Conservation (phyloP, 2,888 invertebrate genomes). For the Hetaerina titia region DNA sequence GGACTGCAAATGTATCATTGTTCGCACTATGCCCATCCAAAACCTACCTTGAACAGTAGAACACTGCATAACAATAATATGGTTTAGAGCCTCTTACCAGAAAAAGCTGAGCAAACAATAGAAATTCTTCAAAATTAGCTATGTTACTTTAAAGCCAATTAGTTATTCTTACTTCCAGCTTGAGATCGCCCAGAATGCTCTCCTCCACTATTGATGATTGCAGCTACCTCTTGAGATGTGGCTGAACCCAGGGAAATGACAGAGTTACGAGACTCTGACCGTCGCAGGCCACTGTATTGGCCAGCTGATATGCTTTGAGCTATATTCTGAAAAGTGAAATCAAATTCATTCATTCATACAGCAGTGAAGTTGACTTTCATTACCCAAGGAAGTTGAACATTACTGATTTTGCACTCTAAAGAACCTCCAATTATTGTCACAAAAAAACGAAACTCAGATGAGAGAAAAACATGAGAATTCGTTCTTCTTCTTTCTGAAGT, state of each 20-base stretch:
- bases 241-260: constrained; percentile 84
- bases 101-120: too few species aligned
- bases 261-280: constrained; percentile 84
- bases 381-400: too few species aligned
- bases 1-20: background rate
- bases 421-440: too few species aligned
- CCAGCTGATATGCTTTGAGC: constrained; percentile 81
- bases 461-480: too few species aligned
- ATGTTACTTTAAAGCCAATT: background rate
- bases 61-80: too few species aligned
- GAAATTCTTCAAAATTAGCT: too few species aligned
- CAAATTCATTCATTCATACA: background rate
- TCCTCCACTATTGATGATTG: constrained; percentile 78
- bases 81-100: too few species aligned
- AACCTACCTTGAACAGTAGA: too few species aligned
- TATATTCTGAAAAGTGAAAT: constrained; percentile 79
- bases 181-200: constrained; percentile 77
- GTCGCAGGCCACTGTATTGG: constrained; percentile 76
- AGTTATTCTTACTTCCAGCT: constrained; percentile 76
- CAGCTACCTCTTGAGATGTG: constrained; percentile 86
- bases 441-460: too few species aligned
- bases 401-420: too few species aligned
- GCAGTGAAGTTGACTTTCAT: too few species aligned
- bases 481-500: too few species aligned
- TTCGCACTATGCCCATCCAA: background rate